Percentiles rank a stretch among this genome's conserved stretches.
phyloP scores from a whole-genome alignment of 2,888 invertebrate genomes.

The Fabriciana adippe region DNA sequence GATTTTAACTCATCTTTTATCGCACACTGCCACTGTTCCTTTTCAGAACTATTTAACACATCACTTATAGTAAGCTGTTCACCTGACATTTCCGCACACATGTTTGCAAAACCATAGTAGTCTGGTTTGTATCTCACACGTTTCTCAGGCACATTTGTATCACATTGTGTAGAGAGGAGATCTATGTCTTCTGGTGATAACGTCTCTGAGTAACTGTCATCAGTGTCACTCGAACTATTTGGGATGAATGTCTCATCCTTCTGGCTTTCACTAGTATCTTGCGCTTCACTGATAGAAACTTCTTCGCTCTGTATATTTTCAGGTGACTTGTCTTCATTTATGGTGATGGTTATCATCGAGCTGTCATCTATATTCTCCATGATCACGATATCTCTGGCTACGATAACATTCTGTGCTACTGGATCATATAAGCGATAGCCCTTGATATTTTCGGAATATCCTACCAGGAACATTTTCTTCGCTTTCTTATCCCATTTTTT shows the following conservation, averaged over 20 bases:
- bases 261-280: too few relatives aligned
- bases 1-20: too few relatives aligned
- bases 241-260: too few relatives aligned
- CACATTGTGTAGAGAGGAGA: neutral
- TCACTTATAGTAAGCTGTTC: conserved; percentile 24
- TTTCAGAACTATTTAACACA: conserved; percentile 32
- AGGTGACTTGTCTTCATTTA: too few relatives aligned
- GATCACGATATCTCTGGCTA: neutral
- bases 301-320: too few relatives aligned
- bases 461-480: too few relatives aligned
- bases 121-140: conserved; percentile 32
- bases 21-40: conserved; percentile 30
- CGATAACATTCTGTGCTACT: neutral
- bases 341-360: neutral
- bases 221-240: too few relatives aligned
- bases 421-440: neutral
- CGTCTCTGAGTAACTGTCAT: too few relatives aligned
- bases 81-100: conserved; percentile 20
- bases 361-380: neutral
- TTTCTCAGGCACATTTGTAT: conserved; percentile 22
- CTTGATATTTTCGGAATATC: neutral
- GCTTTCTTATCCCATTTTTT: conserved; percentile 49
- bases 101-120: neutral
- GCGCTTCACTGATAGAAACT: too few relatives aligned
- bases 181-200: neutral